phyloP scores from a whole-genome alignment of 2,113 vertebrate species.

The Pygoscelis adeliae region DNA sequence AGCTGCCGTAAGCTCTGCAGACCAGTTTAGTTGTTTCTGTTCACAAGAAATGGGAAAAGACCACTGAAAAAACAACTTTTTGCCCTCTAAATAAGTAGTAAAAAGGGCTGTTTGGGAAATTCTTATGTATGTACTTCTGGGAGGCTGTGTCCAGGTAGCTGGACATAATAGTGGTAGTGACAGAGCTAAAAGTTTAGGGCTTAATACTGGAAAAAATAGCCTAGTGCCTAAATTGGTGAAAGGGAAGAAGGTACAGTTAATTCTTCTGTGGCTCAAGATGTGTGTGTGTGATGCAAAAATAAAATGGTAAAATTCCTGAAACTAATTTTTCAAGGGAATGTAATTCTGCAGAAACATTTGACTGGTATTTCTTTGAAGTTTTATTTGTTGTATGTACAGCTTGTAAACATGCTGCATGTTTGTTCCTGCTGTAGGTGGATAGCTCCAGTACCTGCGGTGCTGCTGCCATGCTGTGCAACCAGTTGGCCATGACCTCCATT shows the following conservation, averaged over 20 bases:
- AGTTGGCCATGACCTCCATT: neutral
- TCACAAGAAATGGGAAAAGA: neutral
- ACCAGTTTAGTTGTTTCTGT: neutral
- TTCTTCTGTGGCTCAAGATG: neutral
- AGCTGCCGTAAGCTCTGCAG: neutral
- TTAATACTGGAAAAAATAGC: neutral
- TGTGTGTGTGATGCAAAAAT: neutral
- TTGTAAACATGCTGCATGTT: rapidly evolving
- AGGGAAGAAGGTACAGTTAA: neutral
- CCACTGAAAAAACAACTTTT: neutral
- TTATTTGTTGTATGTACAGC: neutral
- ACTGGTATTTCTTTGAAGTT: neutral
- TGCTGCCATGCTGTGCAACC: neutral
- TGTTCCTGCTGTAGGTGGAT: neutral
- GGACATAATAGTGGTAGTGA: neutral
- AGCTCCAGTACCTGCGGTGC: neutral
- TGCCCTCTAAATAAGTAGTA: neutral
- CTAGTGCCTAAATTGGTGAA: neutral
- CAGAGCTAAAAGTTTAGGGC: neutral
- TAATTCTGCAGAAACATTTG: neutral
- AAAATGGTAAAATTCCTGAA: neutral
- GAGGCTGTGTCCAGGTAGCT: neutral
- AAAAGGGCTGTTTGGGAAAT: neutral
- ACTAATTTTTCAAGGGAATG: neutral
- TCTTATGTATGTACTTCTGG: neutral